Conservation (phyloP, 2,113 vertebrate genomes). For the Psophia crepitans region DNA sequence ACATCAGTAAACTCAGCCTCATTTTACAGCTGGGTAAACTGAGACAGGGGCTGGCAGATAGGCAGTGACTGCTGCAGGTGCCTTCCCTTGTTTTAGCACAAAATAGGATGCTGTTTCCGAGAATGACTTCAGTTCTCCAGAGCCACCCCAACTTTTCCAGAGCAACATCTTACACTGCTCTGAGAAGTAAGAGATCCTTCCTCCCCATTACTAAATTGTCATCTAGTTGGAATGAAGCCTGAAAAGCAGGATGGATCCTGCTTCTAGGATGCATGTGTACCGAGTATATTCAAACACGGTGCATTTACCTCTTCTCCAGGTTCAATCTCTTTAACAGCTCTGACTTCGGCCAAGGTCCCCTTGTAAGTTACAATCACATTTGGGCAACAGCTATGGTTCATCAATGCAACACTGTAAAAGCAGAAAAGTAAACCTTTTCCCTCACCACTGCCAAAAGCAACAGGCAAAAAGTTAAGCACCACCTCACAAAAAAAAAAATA, state of each 20-base stretch:
- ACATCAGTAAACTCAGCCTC: constrained; percentile 16
- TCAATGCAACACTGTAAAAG: constrained; percentile 84
- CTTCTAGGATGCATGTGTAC: fast-evolving
- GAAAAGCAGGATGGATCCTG: neutral
- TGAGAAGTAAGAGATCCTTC: neutral
- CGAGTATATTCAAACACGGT: neutral
- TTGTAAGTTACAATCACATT: constrained; percentile 93
- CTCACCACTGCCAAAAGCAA: neutral
- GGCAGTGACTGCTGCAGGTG: neutral
- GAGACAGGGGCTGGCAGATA: neutral
- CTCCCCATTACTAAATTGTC: neutral
- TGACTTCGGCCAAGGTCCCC: constrained; percentile 85
- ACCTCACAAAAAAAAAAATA: neutral
- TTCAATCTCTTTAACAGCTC: constrained; percentile 87
- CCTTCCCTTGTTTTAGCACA: neutral
- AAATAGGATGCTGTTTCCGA: neutral
- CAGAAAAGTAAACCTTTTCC: neutral
- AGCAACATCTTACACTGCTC: neutral
- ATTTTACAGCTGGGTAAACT: constrained; percentile 33
- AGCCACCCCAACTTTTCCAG: neutral
- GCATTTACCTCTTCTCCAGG: constrained; percentile 89
- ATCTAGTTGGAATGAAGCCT: neutral
- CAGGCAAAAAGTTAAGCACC: neutral
- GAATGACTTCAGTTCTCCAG: neutral
- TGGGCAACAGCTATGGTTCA: constrained; percentile 96